Percentiles rank a stretch among this genome's conserved stretches.
Conservation (phyloP, 2,888 invertebrate species). For the Timandra comae region DNA sequence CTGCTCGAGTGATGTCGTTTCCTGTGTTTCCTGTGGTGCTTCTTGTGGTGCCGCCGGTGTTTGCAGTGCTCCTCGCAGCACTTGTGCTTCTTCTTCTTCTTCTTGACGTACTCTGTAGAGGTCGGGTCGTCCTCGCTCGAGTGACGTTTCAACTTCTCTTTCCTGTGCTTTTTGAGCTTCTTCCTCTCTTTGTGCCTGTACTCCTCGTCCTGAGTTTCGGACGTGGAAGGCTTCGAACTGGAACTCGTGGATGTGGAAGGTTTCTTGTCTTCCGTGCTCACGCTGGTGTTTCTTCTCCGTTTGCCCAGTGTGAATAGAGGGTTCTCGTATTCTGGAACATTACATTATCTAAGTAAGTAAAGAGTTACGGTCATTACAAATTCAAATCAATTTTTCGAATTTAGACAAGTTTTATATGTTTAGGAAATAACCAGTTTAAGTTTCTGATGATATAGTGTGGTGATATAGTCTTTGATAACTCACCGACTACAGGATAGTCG, state of each 20-base stretch:
- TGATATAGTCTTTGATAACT: too few relatives aligned
- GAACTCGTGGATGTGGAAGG: constrained; percentile 25
- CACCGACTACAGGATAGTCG: constrained; percentile 94
- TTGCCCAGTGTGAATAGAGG: constrained; percentile 86
- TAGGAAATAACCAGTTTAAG: too few relatives aligned
- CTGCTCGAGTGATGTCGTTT: constrained; percentile 80
- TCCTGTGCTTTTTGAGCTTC: constrained; percentile 81
- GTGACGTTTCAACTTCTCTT: constrained; percentile 77
- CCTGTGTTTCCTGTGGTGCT: constrained; percentile 86
- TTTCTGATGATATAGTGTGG: too few relatives aligned
- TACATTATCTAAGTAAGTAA: too few relatives aligned
- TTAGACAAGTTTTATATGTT: too few relatives aligned
- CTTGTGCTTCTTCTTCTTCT: constrained; percentile 82
- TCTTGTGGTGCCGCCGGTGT: constrained; percentile 85
- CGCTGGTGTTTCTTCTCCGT: constrained; percentile 83
- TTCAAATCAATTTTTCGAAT: too few relatives aligned
- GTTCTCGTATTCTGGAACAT: constrained; percentile 87
- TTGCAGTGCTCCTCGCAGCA: constrained; percentile 83
- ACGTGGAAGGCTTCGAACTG: constrained; percentile 35
- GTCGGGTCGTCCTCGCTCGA: constrained; percentile 62
- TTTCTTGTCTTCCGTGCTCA: constrained; percentile 77
- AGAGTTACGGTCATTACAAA: too few relatives aligned
- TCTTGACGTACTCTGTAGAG: constrained; percentile 71
- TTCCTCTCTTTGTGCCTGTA: constrained; percentile 78
- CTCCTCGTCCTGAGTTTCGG: constrained; percentile 44